Percentiles rank a stretch among this genome's conserved stretches.
These are phyloP conservation scores for Nomada ferruginata DNA, from an alignment of 2,888 invertebrate species.

Conservation along the genomic window DNA sequence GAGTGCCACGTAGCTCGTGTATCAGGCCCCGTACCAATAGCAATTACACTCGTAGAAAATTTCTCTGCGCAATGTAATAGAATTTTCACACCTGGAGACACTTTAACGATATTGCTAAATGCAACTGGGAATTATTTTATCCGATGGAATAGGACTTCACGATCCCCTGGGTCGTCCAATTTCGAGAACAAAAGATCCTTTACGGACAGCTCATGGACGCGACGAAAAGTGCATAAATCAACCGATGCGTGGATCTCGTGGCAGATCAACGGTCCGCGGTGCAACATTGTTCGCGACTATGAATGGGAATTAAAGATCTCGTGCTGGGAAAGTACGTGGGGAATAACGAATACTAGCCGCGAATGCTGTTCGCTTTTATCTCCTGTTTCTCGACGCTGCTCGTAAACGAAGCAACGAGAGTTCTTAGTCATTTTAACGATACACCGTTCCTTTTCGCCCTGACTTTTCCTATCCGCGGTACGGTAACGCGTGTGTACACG, in stretches of 20 bases:
- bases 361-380: constrained; percentile 38
- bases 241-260: constrained; percentile 9
- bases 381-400: constrained; percentile 10
- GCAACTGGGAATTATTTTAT: too few relatives aligned
- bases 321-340: constrained; percentile 23
- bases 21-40: neutral
- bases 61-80: neutral
- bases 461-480: neutral
- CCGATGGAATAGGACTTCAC: too few relatives aligned
- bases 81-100: too few relatives aligned
- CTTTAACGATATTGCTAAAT: too few relatives aligned
- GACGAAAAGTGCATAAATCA: constrained; percentile 14
- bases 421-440: constrained; percentile 37
- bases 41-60: neutral
- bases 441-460: constrained; percentile 5
- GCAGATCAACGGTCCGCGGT: constrained; percentile 17
- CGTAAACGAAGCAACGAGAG: constrained; percentile 27
- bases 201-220: neutral
- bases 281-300: constrained; percentile 27
- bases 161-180: too few relatives aligned
- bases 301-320: constrained; percentile 53
- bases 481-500: neutral
- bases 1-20: constrained; percentile 7
- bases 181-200: constrained; percentile 11
- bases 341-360: constrained; percentile 49